A percentile compares a stretch with the other conserved stretches of the same genome.
Evolutionary conservation across 2,888 invertebrate genomes (phyloP).

Genomic region (Stenchaetothrips biformis): DNA sequence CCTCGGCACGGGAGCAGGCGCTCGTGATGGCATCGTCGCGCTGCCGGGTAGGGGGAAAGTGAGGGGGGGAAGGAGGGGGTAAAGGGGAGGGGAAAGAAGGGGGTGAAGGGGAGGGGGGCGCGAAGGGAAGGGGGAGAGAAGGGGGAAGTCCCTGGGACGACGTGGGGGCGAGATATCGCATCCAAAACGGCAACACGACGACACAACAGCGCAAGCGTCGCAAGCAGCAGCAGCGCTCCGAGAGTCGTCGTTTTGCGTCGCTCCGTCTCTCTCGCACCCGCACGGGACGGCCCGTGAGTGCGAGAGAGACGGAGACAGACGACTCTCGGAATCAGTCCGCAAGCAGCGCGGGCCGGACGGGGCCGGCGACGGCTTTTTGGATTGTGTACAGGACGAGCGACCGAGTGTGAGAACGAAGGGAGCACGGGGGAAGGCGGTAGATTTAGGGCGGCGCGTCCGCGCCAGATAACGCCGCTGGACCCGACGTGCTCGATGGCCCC

Average conservation of each 20-base stretch:
- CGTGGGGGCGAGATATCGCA: background rate
- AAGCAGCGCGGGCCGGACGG: no score
- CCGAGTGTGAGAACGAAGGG: slow-evolving; percentile 10
- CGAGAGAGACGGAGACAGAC: no score
- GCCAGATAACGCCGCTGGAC: background rate
- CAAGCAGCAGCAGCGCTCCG: no score
- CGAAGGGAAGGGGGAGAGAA: slow-evolving; percentile 16
- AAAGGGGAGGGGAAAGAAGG: slow-evolving; percentile 21
- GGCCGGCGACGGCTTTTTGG: background rate
- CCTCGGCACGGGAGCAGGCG: no score
- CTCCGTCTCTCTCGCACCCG: no score
- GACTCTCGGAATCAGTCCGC: no score
- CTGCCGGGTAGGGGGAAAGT: no score
- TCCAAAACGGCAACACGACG: background rate
- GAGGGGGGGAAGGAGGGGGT: background rate
- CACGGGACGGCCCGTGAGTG: no score
- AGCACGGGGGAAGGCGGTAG: background rate
- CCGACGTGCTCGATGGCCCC: slow-evolving; percentile 6
- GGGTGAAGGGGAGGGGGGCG: background rate
- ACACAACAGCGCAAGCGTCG: no score
- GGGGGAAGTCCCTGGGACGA: background rate
- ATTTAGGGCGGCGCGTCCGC: background rate
- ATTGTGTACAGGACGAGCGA: background rate
- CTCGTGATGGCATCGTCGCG: no score
- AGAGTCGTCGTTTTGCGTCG: no score